Evolutionary conservation across 2,113 vertebrate genomes (phyloP).

Genomic region (Vidua chalybeata): DNA sequence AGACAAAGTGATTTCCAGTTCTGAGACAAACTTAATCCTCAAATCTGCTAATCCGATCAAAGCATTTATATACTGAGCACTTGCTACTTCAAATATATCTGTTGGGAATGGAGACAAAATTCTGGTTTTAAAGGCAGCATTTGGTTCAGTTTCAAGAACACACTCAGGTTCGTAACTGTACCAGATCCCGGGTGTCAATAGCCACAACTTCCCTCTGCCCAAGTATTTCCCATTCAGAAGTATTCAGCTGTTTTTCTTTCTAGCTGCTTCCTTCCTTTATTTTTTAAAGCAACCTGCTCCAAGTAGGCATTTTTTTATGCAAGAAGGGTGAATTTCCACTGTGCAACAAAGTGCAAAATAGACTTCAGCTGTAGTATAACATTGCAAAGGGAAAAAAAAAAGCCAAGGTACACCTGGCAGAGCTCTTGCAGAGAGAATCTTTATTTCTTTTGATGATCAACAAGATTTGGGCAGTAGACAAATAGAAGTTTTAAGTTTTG

Average conservation of each 20-base stretch:
- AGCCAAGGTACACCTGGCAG: not conserved
- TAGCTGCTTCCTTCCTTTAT: not conserved
- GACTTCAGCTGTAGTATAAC: not conserved
- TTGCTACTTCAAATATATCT: not conserved
- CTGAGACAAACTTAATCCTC: not conserved
- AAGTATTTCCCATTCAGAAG: not conserved
- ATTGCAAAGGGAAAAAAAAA: not conserved
- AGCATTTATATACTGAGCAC: not conserved
- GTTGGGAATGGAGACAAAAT: not conserved
- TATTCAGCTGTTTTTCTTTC: not conserved
- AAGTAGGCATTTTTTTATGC: not conserved
- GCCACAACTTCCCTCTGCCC: not conserved
- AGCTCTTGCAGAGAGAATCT: not conserved
- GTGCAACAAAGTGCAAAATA: not conserved
- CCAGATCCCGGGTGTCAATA: not conserved
- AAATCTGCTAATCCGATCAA: not conserved
- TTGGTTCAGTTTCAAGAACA: not conserved
- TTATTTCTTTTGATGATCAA: not conserved
- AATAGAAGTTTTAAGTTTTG: not conserved
- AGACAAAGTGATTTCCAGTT: not conserved
- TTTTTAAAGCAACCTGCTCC: not conserved
- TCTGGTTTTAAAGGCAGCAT: not conserved
- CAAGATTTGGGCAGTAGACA: not conserved
- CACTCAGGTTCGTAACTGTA: not conserved
- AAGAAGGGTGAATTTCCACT: not conserved